Percentiles rank a stretch among this genome's conserved stretches.
Conservation (phyloP, 2,888 invertebrate species). For the Thyatira batis region DNA sequence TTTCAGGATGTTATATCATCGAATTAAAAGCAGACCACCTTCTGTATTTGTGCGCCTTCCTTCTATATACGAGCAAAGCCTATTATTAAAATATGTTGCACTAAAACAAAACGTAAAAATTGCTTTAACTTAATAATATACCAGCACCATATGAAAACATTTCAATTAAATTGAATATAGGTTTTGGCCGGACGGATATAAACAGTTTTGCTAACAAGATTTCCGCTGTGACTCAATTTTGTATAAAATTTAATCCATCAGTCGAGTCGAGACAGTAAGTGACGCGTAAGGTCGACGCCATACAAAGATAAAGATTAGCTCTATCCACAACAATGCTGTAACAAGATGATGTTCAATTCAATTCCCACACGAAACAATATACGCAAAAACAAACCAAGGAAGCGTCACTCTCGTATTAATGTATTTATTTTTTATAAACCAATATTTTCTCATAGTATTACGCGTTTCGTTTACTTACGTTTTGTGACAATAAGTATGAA, state of each 20-base stretch:
- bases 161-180: neutral
- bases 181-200: neutral
- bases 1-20: no score
- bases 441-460: constrained; percentile 20
- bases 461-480: constrained; percentile 20
- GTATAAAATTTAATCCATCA: constrained; percentile 1
- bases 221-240: neutral
- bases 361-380: constrained; percentile 49
- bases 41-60: no score
- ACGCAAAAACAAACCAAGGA: constrained; percentile 60
- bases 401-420: constrained; percentile 37
- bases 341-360: constrained; percentile 14
- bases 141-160: constrained; percentile 13
- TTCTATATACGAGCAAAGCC: no score
- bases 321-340: constrained; percentile 15
- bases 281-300: neutral
- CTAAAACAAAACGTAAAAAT: neutral
- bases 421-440: constrained; percentile 23
- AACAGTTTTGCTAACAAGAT: neutral
- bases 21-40: no score
- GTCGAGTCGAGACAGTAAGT: neutral
- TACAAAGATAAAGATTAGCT: neutral
- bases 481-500: constrained; percentile 26
- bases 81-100: no score
- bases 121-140: constrained; percentile 11